phyloP scores from a whole-genome alignment of 2,113 vertebrate genomes.

The Balaenoptera acutorostrata region DNA sequence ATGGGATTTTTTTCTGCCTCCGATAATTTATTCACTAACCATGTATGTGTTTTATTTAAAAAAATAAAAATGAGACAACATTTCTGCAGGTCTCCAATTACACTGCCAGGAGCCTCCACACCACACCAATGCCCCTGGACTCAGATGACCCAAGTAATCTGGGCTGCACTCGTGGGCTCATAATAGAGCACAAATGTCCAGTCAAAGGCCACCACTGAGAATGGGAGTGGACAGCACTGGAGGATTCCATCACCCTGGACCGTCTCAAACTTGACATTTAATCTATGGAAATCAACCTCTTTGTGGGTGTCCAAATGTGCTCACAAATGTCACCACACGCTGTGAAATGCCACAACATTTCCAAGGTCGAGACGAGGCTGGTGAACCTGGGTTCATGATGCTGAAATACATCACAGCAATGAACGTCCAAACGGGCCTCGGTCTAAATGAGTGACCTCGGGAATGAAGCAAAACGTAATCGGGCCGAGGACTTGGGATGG shows the following conservation, averaged over 20 bases:
- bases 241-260: constrained; percentile 48
- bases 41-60: not conserved
- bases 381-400: not conserved
- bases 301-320: constrained; percentile 66
- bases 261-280: constrained; percentile 73
- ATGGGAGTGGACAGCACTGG: not conserved
- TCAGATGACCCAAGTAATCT: not conserved
- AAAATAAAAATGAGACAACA: not conserved
- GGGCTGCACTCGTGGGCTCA: not conserved
- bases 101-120: not conserved
- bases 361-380: constrained; percentile 48
- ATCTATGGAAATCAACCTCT: constrained; percentile 74
- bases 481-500: not conserved
- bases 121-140: rapidly evolving
- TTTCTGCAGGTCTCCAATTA: not conserved
- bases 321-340: constrained; percentile 73
- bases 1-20: not conserved
- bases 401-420: constrained; percentile 2
- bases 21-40: not conserved
- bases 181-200: not conserved
- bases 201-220: not conserved
- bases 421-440: not conserved
- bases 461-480: not conserved
- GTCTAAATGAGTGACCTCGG: not conserved
- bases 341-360: constrained; percentile 66